Evolutionary conservation across 1,140 invertebrate species (phyloP).

Genomic region (Cylas formicarius): DNA sequence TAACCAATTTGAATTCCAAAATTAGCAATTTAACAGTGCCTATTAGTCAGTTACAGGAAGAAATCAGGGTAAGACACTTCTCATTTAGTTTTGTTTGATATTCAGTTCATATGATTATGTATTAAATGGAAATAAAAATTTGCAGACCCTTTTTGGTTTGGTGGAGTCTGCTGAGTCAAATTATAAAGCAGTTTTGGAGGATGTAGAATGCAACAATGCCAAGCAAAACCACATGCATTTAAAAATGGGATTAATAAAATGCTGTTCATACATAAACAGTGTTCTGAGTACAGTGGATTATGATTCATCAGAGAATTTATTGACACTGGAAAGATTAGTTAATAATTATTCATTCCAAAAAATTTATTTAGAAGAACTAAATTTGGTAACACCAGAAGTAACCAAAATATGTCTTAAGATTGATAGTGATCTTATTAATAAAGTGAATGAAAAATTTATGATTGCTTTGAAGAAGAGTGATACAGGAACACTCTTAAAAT

Average conservation of each 20-base stretch:
- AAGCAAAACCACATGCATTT: slow-evolving; percentile 27
- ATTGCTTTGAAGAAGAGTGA: slow-evolving; percentile 50
- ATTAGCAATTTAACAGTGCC: slow-evolving; percentile 32
- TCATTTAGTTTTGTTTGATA: slow-evolving; percentile 1
- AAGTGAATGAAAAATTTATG: slow-evolving; percentile 55
- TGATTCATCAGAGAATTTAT: slow-evolving; percentile 23
- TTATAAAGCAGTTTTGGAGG: slow-evolving; percentile 24
- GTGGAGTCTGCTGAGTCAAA: slow-evolving; percentile 24
- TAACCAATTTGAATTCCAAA: slow-evolving; percentile 34
- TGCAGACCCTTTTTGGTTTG: slow-evolving; percentile 26
- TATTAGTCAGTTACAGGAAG: slow-evolving; percentile 32
- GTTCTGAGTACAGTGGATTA: slow-evolving; percentile 23
- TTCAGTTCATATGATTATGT: background rate
- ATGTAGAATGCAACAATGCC: slow-evolving; percentile 26
- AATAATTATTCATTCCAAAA: slow-evolving; percentile 57
- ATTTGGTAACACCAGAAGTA: slow-evolving; percentile 44
- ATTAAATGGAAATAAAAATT: slow-evolving; percentile 2
- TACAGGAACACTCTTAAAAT: slow-evolving; percentile 50
- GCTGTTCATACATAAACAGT: slow-evolving; percentile 28
- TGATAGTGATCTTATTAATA: slow-evolving; percentile 49
- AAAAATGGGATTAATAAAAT: slow-evolving; percentile 28
- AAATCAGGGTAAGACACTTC: slow-evolving; percentile 28
- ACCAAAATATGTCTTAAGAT: slow-evolving; percentile 44
- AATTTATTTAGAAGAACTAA: slow-evolving; percentile 55
- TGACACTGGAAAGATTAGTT: slow-evolving; percentile 46